A percentile compares a stretch with the other conserved stretches of the same genome.
These are phyloP conservation scores for Loris lydekkerianus DNA, from an alignment of 2,797 vertebrate species.

Conservation along the genomic window DNA sequence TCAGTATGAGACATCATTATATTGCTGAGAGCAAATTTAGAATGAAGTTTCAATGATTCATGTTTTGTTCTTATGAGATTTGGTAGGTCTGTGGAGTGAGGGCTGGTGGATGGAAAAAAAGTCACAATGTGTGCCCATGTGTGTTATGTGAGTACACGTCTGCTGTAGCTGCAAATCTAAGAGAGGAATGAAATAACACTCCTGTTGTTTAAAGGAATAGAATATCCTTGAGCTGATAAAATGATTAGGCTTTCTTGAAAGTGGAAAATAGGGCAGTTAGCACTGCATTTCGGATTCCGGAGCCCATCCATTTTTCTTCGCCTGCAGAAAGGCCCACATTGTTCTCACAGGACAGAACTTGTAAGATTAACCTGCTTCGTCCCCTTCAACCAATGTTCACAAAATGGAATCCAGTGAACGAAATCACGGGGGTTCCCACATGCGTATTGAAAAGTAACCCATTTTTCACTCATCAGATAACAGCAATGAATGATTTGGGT, in stretches of 20 bases:
- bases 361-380: conserved; percentile 45
- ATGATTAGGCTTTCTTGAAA: background rate
- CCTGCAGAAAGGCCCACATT: background rate
- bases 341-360: background rate
- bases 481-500: conserved; percentile 67
- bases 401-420: conserved; percentile 35
- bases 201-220: background rate
- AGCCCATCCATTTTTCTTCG: background rate
- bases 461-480: conserved; percentile 55
- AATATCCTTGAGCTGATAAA: background rate
- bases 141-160: background rate
- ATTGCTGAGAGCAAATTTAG: background rate
- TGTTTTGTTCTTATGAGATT: background rate
- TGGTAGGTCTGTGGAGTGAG: background rate
- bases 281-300: background rate
- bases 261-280: background rate
- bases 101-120: background rate
- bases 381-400: conserved; percentile 42
- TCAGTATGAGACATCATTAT: background rate
- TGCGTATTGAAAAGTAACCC: background rate
- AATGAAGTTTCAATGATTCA: background rate
- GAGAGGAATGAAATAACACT: background rate
- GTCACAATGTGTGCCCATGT: background rate
- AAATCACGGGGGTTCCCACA: conserved; percentile 42
- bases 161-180: background rate